Conservation (phyloP, 2,888 invertebrate species). For the Lasioglossum calceatum region DNA sequence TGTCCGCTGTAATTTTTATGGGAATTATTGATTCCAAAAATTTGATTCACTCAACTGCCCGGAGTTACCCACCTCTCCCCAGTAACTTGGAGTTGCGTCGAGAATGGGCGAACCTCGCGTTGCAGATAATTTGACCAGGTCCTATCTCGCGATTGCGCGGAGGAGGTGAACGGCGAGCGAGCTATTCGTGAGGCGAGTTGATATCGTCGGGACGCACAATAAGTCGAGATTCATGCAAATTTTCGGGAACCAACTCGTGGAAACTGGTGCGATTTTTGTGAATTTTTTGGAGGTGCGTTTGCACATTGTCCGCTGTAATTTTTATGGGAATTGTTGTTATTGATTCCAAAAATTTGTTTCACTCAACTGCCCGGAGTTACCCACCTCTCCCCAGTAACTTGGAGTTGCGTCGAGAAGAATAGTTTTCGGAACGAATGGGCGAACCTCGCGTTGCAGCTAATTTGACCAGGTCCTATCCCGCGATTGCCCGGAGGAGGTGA, state of each 20-base stretch:
- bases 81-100: too few relatives aligned
- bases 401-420: too few relatives aligned
- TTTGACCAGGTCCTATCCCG: background rate
- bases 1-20: background rate
- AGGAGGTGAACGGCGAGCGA: background rate
- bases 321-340: background rate
- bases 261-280: too few relatives aligned
- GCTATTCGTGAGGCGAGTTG: background rate
- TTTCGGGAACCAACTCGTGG: background rate
- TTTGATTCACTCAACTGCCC: too few relatives aligned
- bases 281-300: background rate
- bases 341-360: background rate
- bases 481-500: background rate
- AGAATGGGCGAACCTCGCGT: too few relatives aligned
- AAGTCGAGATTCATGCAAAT: constrained; percentile 38
- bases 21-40: background rate
- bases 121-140: background rate
- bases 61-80: too few relatives aligned
- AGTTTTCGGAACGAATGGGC: too few relatives aligned
- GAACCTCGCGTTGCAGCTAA: background rate
- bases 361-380: too few relatives aligned
- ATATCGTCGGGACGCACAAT: constrained; percentile 37
- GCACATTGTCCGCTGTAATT: background rate
- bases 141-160: background rate
- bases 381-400: too few relatives aligned